These are phyloP conservation scores for Agrochola macilenta DNA, from an alignment of 2,888 invertebrate species.

Conservation along the genomic window DNA sequence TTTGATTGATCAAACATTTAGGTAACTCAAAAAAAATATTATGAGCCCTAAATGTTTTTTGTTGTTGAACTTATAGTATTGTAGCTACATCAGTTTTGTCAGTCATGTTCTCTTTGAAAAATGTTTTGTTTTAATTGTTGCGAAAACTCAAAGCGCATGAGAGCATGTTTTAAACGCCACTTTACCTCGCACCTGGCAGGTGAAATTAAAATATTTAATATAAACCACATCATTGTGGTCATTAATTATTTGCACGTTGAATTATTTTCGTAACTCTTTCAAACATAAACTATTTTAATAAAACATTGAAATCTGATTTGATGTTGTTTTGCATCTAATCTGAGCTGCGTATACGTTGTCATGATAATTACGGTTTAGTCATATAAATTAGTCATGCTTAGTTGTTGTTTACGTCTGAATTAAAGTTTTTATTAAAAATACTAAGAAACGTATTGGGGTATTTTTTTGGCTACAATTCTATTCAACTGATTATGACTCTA, in stretches of 20 bases:
- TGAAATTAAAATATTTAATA: neutral
- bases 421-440: conserved; percentile 12
- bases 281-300: neutral
- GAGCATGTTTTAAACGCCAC: neutral
- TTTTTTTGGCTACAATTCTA: conserved; percentile 23
- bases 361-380: conserved; percentile 13
- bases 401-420: conserved; percentile 23
- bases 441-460: conserved; percentile 17
- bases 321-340: conserved; percentile 16
- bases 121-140: neutral
- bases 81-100: neutral
- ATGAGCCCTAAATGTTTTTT: neutral
- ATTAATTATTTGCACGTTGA: neutral
- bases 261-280: neutral
- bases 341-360: neutral
- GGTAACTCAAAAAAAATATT: neutral
- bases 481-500: conserved; percentile 33
- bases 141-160: neutral
- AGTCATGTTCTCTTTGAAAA: neutral
- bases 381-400: conserved; percentile 26
- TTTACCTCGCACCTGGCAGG: neutral
- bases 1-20: neutral
- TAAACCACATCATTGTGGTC: neutral
- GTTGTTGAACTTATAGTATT: too few relatives aligned
- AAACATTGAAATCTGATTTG: neutral